phyloP scores from a whole-genome alignment of 2,888 invertebrate species.

The Morpho deidamia region DNA sequence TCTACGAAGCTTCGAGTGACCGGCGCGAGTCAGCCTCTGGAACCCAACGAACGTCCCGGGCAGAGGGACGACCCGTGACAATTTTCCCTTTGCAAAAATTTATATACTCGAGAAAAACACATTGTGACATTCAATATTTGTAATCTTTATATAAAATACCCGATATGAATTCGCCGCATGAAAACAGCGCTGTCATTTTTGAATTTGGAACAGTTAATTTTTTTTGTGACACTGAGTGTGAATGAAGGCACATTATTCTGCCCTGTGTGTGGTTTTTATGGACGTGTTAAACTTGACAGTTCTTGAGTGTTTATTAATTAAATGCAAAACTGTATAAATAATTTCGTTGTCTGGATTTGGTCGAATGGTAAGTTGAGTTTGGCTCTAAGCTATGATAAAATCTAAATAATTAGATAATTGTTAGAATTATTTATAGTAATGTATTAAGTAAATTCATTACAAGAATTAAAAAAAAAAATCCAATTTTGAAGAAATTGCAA shows the following conservation, averaged over 20 bases:
- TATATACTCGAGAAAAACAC: conserved; percentile 4
- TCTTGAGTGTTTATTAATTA: conserved; percentile 13
- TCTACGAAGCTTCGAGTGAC: conserved; percentile 63
- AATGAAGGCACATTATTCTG: conserved; percentile 29
- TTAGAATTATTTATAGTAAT: too few species aligned
- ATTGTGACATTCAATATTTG: not conserved
- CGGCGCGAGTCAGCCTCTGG: conserved; percentile 61
- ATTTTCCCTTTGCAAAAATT: conserved; percentile 22
- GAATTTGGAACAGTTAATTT: conserved; percentile 38
- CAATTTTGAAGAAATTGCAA: too few species aligned
- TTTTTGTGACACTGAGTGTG: conserved; percentile 35
- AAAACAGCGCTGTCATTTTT: not conserved
- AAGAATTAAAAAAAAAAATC: too few species aligned
- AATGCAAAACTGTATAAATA: not conserved
- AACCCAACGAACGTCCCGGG: conserved; percentile 60
- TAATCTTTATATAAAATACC: not conserved
- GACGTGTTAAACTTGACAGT: conserved; percentile 15
- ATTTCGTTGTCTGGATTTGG: not conserved
- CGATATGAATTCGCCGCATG: not conserved
- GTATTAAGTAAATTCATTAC: too few species aligned
- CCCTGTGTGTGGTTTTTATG: conserved; percentile 11
- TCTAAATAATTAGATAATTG: too few species aligned
- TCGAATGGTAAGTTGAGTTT: conserved; percentile 8
- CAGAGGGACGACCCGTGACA: conserved; percentile 31
- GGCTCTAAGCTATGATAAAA: not conserved